Evolutionary conservation across 1,140 invertebrate genomes (phyloP), one percentile per base, ranked within the genome.

Genomic region (Cylas formicarius): DNA sequence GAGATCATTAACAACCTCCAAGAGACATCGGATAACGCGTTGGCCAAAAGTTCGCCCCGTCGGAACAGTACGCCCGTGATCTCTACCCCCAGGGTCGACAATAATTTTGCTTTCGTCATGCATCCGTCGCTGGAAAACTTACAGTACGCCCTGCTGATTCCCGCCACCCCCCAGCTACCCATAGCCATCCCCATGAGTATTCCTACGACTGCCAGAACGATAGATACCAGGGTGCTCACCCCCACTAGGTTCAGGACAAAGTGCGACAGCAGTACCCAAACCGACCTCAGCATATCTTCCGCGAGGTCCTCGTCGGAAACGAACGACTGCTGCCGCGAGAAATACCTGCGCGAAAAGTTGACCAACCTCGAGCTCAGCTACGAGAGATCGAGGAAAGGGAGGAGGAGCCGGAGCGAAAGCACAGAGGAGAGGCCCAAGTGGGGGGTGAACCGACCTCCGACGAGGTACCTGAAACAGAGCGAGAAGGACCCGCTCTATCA

Each of bases 401-500:
- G 70, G 44, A 58, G 71, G 26, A 67, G 68, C 35, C 55, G 71
- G 28, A 72, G 67, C 23, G 70, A 72, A 55, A 70, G 71, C 52
- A 64, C 72, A 36, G 73, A 74, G 56, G 77, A 70, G 50, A 68
- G 76, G 41, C 79, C 79, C 0, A 78, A 80, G 56, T 81, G 78
- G 79, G 77, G 77, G 17, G 76, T 74, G 1, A 80, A 79, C 54
- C 72, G 77, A 52, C 80, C 80, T 35, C 77, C 73, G 21, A 82
- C 76, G 8, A 75, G 81, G 48, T 85, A 84, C 57, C 70, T 82
- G 49, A 84, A 83, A 47, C 81, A 84, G 66, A 84, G 81, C 52
- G 82, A 84, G 59, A 82, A 83, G 58, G 81, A 84, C 66, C 78
- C 78, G 13, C 74, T 81, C 59, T 83, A 84, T 60, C 76, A 78